Conservation (phyloP, 2,113 vertebrate species). For the Channa argus region DNA sequence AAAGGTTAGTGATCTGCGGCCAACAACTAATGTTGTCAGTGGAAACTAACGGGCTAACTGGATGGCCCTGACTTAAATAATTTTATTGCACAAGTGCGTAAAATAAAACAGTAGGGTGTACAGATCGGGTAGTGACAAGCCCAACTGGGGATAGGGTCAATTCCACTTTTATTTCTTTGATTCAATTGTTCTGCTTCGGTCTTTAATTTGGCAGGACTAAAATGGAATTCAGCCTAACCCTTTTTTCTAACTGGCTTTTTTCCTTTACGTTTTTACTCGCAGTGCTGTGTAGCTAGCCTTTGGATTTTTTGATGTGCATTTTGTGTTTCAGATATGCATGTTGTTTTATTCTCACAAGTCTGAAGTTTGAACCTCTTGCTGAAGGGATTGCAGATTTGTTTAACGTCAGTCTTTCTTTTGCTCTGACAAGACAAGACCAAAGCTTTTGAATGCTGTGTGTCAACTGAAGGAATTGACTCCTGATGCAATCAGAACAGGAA, state of each 20-base stretch:
- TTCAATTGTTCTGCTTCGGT: conserved; percentile 19
- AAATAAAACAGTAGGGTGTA: too few relatives aligned
- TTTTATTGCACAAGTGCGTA: too few relatives aligned
- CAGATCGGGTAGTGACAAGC: too few relatives aligned
- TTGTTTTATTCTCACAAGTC: conserved; percentile 46
- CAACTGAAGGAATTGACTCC: background rate
- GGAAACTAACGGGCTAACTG: too few relatives aligned
- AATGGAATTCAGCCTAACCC: conserved; percentile 74
- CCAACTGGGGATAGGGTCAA: conserved; percentile 52
- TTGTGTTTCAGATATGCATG: conserved; percentile 60
- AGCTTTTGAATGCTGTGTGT: background rate
- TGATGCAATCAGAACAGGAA: background rate
- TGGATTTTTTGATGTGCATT: conserved; percentile 51
- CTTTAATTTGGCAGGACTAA: conserved; percentile 33
- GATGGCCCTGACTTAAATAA: too few relatives aligned
- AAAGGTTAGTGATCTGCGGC: too few relatives aligned
- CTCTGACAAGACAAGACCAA: too few relatives aligned
- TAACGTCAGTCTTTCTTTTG: background rate
- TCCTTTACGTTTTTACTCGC: conserved; percentile 63
- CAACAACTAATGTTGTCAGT: too few relatives aligned
- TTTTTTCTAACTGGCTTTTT: conserved; percentile 73
- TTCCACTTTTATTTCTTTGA: conserved; percentile 65
- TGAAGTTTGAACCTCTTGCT: conserved; percentile 11
- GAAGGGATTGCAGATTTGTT: conserved; percentile 61
- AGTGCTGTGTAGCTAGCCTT: conserved; percentile 68